Conservation (phyloP, 2,797 vertebrate genomes). For the Chromobotia macracanthus region DNA sequence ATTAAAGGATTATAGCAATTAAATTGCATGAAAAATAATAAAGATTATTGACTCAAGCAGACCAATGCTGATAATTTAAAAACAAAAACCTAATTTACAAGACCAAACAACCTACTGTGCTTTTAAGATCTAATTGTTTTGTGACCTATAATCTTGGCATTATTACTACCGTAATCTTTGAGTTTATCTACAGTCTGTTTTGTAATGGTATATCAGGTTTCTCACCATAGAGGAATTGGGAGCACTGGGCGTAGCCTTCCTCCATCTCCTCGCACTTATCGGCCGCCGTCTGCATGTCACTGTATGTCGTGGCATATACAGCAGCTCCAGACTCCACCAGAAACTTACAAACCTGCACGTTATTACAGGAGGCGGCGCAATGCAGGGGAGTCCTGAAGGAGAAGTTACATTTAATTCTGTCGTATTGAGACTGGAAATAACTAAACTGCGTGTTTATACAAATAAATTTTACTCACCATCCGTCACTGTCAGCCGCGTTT, state of each 20-base stretch:
- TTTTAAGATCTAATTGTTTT: too few relatives aligned
- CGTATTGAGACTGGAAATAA: background rate
- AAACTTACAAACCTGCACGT: slow-evolving; percentile 92
- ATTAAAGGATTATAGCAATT: too few relatives aligned
- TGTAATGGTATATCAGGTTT: background rate
- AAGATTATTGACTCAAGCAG: too few relatives aligned
- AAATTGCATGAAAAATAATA: too few relatives aligned
- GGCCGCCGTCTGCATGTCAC: slow-evolving; percentile 91
- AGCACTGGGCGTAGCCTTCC: slow-evolving; percentile 93
- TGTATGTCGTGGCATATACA: slow-evolving; percentile 91
- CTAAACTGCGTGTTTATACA: background rate
- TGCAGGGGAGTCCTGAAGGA: slow-evolving; percentile 88
- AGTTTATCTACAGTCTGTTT: background rate
- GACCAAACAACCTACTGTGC: too few relatives aligned
- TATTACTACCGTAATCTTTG: too few relatives aligned
- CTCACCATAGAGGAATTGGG: slow-evolving; percentile 94
- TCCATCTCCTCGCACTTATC: slow-evolving; percentile 98
- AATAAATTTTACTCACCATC: slow-evolving; percentile 82
- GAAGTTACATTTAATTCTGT: background rate
- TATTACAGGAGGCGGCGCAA: slow-evolving; percentile 96
- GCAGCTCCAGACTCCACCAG: slow-evolving; percentile 93
- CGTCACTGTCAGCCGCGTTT: slow-evolving; percentile 94
- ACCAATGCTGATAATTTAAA: too few relatives aligned
- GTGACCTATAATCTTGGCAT: too few relatives aligned
- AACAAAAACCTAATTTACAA: too few relatives aligned